Percentiles rank a stretch among this genome's conserved stretches.
phyloP scores from a whole-genome alignment of 53 echinoderm and acorn worm species.

The Luidia sarsii region DNA sequence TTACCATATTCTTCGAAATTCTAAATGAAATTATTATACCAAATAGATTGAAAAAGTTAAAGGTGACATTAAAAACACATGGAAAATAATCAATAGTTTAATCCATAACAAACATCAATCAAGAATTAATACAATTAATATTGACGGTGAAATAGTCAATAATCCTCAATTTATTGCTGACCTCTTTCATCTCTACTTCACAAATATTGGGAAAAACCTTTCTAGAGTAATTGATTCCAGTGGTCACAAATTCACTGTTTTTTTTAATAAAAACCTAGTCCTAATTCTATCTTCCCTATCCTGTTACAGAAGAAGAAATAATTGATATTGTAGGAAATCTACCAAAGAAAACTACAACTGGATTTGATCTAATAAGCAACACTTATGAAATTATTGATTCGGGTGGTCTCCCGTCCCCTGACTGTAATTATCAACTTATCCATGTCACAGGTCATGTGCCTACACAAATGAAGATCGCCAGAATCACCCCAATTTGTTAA shows the following conservation, averaged over 20 bases:
- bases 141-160: neutral
- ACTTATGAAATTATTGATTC: neutral
- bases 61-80: conserved; percentile 2
- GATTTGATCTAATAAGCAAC: neutral
- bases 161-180: neutral
- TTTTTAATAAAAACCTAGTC: neutral
- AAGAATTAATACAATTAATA: neutral
- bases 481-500: too few relatives aligned
- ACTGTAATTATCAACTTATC: conserved; percentile 35
- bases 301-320: conserved; percentile 8
- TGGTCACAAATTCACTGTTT: too few relatives aligned
- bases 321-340: too few relatives aligned
- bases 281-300: neutral
- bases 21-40: neutral
- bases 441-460: too few relatives aligned
- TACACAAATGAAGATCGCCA: too few relatives aligned
- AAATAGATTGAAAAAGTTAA: conserved; percentile 2
- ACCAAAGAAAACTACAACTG: neutral
- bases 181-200: neutral
- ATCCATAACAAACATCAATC: neutral
- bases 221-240: neutral
- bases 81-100: too few relatives aligned
- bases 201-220: conserved; percentile 10
- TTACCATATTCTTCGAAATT: neutral
- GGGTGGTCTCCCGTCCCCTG: conserved; percentile 10